Percentiles rank a stretch among this genome's conserved stretches.
Evolutionary conservation across 2,113 vertebrate species (phyloP).

Genomic region (Baryphthengus martii): DNA sequence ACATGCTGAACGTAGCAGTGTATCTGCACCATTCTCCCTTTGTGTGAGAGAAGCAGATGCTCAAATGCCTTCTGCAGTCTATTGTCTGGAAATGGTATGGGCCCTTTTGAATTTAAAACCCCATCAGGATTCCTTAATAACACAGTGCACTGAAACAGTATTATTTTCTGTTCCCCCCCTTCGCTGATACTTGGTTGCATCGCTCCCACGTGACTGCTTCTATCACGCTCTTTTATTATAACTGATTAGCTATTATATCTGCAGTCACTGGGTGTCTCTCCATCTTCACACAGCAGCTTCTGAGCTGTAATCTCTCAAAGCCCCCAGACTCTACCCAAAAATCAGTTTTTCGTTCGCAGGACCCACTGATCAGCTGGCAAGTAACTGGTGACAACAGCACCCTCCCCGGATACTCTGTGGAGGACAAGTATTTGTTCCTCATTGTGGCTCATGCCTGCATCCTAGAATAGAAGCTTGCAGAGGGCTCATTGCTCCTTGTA

Average conservation of each 20-base stretch:
- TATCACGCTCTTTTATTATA: accelerated
- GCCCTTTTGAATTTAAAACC: background rate
- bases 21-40: background rate
- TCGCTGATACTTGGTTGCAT: background rate
- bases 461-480: background rate
- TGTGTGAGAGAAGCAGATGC: background rate
- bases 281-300: background rate
- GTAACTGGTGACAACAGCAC: background rate
- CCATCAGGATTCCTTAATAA: background rate
- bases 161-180: background rate
- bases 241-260: background rate
- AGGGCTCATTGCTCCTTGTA: background rate
- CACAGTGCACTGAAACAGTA: background rate
- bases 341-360: background rate
- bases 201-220: background rate
- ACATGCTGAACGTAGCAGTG: background rate
- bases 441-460: background rate
- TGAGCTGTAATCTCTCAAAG: background rate
- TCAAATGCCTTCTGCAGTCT: background rate
- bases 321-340: background rate
- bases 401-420: background rate
- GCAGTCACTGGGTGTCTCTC: background rate
- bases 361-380: background rate
- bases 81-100: background rate
- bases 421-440: background rate